Base-by-base conservation (phyloP, 1,140 invertebrate genomes). In the Papilio glaucus region DNA sequence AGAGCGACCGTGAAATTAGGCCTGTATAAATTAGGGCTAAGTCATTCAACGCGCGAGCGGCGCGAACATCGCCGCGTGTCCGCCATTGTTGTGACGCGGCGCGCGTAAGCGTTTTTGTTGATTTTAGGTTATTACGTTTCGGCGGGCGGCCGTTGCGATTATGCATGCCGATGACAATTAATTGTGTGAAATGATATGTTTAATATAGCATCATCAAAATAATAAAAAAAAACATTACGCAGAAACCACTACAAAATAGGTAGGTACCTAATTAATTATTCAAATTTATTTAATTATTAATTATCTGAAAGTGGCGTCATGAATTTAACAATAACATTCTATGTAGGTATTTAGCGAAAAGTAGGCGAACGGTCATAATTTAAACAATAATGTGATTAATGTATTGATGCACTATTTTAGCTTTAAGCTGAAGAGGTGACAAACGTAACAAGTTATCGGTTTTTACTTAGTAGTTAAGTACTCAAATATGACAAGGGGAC, bases 1-100 rank as follows among this genome's bases (percentile, higher is more conserved):
- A 84, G 85, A 90, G 78, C 82, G 75, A 83, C 72, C 86, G 85
- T 91, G 87, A 91, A 91, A 91, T 90, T 86, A 88, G 85, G 73
- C 77, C 79, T 74, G 82, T 80, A 85, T 83, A 85, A 90, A 85
- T 89, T 85, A 89, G 85, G 86, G 87, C 85, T 76, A 83, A 81
- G 77, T 84, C 76, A 82, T 83, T 83, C 77, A 82, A 73, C 72
- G 78, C 71, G 65, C 77, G 79, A 82, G 72, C 79, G 80, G 83
- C 84, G 83, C 85, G 80, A 81, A 83, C 82, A 57, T 74, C 37
- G 89, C 85, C 89, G 86, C 88, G 88, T 90, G 87, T 63, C 84
- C 67, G 78, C 75, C 82, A 84, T 89, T 89, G 87, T 88, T 72
- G 72, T 26, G 61, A 69, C 77, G 74, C 68, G 72, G 73, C 75